These are phyloP conservation scores for Muscidifurax raptorellus DNA, from an alignment of 1,140 invertebrate species.

Conservation along the genomic window DNA sequence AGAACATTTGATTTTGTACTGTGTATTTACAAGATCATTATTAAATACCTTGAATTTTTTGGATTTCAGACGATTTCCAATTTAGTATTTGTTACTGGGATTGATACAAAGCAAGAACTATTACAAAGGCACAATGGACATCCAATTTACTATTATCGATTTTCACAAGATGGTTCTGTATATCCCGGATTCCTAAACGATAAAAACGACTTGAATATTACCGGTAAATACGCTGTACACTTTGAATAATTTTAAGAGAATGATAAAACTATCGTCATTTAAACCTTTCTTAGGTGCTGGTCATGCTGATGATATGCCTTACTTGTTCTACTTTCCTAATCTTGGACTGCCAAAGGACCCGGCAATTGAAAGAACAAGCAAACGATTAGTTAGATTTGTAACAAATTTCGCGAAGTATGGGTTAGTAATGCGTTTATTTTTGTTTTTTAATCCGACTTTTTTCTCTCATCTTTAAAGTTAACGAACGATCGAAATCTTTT, in stretches of 20 bases:
- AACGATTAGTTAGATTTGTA: background rate
- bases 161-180: background rate
- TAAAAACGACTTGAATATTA: too few species aligned
- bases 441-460: background rate
- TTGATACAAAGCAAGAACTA: conserved; percentile 10
- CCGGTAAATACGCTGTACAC: too few species aligned
- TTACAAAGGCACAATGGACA: background rate
- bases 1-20: too few species aligned
- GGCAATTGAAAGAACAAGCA: background rate
- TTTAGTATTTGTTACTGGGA: background rate
- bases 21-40: too few species aligned
- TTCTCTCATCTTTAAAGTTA: background rate
- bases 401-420: conserved; percentile 28
- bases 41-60: too few species aligned
- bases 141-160: conserved; percentile 23
- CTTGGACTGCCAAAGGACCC: background rate
- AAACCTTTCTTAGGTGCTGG: background rate
- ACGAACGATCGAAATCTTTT: background rate
- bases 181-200: background rate
- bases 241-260: too few species aligned
- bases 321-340: background rate
- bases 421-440: background rate
- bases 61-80: background rate
- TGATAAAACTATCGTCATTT: background rate
- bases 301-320: background rate